Base-by-base conservation (phyloP, 2,797 vertebrate genomes). In the Vespertilio murinus region DNA sequence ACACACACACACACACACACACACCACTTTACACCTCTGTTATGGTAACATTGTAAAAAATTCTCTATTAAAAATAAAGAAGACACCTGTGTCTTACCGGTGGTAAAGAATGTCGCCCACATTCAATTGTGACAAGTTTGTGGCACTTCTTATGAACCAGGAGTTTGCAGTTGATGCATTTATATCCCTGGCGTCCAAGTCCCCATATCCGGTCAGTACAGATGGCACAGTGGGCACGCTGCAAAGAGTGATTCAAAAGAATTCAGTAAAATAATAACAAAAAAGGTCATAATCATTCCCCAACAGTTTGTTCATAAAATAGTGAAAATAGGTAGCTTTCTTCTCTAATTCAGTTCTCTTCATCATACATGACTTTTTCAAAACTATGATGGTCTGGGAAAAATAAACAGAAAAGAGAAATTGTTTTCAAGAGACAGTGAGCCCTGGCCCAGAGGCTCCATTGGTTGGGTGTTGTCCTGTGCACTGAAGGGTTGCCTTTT, bases 71-170 rank as follows among this genome's bases (percentile, higher is more conserved):
- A 52, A 56, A 82, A 79, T 35, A 70, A 79, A 67, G 20, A 49
- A 59, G 23, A 91, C 9, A 74, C 12, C 11, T 12, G 18, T 35
- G 74, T 97, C 98, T 98, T 97, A 98, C 98, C 33, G 97, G 97
- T 81, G 97, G 98, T 82, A 98, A 94, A 12, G 98, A 96, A 59
- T 98, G 99, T 67, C 99, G 97, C 77, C 99, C 99, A 92, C 99
- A 99, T 94, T 99, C 99, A 88, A 98, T 96, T 5, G 97, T 99
- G 92, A 99, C 99, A 88, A 99, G 98, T 96, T 99, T 99, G 98
- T 99, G 99, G 97, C 99, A 99, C 97, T 99, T 99, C 98, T 99
- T 99, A 98, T 99, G 99, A 84, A 99, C 99, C 70, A 99, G 98
- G 91, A 99, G 99, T 97, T 99, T 99, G 98, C 99, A 99, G 96